Conservation (phyloP, 2,888 invertebrate species). For the Eumacrocentrus americanus region DNA sequence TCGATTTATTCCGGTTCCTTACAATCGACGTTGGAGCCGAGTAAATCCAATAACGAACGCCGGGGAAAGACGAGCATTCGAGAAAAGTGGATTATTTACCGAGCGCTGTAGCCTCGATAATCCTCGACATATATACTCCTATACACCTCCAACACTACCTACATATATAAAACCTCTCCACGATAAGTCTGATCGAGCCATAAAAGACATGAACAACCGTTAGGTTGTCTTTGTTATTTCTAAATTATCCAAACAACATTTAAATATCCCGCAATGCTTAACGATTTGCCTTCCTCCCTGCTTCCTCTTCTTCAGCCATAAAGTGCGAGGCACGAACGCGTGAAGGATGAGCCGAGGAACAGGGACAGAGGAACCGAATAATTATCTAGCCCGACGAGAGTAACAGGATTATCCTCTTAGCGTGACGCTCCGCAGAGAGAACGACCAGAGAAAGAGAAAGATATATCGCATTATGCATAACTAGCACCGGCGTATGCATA, state of each 20-base stretch:
- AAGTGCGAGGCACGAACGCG: too few relatives aligned
- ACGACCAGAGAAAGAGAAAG: not conserved
- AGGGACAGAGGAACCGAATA: conserved; percentile 4
- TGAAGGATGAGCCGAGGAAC: not conserved
- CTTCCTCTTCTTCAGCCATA: too few relatives aligned
- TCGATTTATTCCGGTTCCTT: conserved; percentile 41
- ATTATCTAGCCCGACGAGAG: conserved; percentile 19
- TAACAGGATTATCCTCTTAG: conserved; percentile 44
- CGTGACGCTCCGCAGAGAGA: conserved; percentile 28
- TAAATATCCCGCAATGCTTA: too few relatives aligned
- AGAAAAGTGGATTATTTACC: conserved; percentile 44
- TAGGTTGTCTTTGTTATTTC: too few relatives aligned
- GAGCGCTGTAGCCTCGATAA: conserved; percentile 21
- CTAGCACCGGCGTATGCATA: conserved; percentile 41
- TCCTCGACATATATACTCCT: conserved; percentile 16
- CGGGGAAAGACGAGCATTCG: conserved; percentile 39
- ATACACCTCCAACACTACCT: not conserved
- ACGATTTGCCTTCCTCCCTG: too few relatives aligned
- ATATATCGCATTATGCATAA: conserved; percentile 37
- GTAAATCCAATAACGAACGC: conserved; percentile 43
- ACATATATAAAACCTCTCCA: too few relatives aligned
- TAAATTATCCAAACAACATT: too few relatives aligned
- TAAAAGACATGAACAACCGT: too few relatives aligned
- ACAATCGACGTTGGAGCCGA: conserved; percentile 37
- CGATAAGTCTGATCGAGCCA: too few relatives aligned